Conservation (phyloP, 2,797 vertebrate species). For the Gallinago nigripennis region DNA sequence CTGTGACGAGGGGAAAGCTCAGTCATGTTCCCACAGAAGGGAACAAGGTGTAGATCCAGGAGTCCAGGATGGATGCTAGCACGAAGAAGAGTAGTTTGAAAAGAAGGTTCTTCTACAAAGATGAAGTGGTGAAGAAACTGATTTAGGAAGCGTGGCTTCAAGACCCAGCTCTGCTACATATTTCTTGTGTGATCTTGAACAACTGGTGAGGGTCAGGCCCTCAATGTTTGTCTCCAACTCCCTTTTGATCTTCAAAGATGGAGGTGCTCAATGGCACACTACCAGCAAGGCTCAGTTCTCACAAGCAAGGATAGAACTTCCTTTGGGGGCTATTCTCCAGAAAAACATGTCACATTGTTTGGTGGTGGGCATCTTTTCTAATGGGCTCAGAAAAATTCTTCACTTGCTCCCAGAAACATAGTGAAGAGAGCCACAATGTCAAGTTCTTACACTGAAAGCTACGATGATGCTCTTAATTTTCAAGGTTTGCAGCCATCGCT, state of each 20-base stretch:
- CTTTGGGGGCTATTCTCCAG: background rate
- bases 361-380: background rate
- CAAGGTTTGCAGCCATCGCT: background rate
- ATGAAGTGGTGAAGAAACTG: background rate
- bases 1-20: background rate
- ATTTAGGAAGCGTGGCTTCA: background rate
- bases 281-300: background rate
- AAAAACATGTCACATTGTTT: background rate
- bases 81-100: background rate
- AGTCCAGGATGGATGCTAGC: background rate
- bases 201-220: background rate
- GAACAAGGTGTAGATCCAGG: background rate
- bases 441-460: background rate
- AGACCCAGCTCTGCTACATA: background rate
- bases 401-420: background rate
- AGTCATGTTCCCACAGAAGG: background rate
- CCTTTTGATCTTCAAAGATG: background rate
- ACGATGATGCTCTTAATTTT: background rate
- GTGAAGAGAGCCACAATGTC: background rate
- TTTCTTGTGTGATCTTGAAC: background rate
- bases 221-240: background rate
- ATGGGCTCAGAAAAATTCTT: background rate
- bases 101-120: background rate
- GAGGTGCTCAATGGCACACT: background rate
- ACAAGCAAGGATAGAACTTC: background rate